Evolutionary conservation across 2,797 vertebrate species (phyloP).

Genomic region (Anguilla anguilla): DNA sequence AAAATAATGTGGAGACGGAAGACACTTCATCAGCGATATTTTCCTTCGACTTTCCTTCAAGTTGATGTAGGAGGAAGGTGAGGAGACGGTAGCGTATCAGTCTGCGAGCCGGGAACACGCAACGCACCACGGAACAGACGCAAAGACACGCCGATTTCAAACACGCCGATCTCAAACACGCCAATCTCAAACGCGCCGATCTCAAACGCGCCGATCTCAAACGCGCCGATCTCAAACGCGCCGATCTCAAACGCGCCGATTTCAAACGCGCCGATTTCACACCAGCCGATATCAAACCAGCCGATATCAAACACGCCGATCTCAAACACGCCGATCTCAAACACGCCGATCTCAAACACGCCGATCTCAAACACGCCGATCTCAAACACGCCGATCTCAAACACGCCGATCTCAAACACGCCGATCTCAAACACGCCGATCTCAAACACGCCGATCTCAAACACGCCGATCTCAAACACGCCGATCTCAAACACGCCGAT

Average conservation of each 20-base stretch:
- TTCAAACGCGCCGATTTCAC: background rate
- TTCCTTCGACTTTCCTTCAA: conserved; percentile 13
- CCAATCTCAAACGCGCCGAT: background rate
- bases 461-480: background rate
- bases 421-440: too few species aligned
- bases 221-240: too few species aligned
- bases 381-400: conserved; percentile 5
- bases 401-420: background rate
- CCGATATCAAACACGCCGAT: too few species aligned
- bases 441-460: conserved; percentile 10
- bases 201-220: background rate
- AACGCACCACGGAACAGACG: background rate
- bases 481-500: too few species aligned
- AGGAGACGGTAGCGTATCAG: background rate
- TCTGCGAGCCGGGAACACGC: conserved; percentile 5
- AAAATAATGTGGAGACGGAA: background rate
- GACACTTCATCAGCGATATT: background rate
- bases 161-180: too few species aligned
- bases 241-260: background rate
- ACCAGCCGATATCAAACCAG: too few species aligned
- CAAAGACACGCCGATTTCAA: conserved; percentile 5
- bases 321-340: conserved; percentile 5
- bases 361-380: too few species aligned
- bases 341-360: background rate
- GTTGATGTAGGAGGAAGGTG: background rate